A percentile compares a stretch with the other conserved stretches of the same genome.
Evolutionary conservation across 2,797 vertebrate genomes (phyloP).

Genomic region (Erpetoichthys calabaricus): DNA sequence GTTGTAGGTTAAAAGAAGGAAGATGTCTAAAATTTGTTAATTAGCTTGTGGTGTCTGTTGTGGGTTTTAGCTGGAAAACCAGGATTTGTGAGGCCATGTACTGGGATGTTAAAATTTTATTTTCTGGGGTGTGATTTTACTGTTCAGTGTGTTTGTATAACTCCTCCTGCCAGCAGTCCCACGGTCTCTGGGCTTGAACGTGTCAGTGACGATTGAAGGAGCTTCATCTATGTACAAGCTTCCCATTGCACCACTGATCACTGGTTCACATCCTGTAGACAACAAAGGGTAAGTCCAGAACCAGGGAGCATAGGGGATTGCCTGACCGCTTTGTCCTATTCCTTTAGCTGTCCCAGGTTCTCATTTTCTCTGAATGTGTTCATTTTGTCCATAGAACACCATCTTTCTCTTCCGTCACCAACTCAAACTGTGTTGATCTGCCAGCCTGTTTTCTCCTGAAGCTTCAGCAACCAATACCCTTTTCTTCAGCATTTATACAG

Average conservation of each 20-base stretch:
- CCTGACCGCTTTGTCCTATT: background rate
- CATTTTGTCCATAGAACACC: constrained; percentile 60
- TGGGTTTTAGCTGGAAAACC: no score
- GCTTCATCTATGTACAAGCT: constrained; percentile 80
- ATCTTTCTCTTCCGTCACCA: constrained; percentile 84
- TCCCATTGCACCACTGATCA: constrained; percentile 88
- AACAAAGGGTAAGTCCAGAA: constrained; percentile 72
- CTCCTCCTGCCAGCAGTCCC: constrained; percentile 51
- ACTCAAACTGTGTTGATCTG: constrained; percentile 93
- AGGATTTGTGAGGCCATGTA: no score
- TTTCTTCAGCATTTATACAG: constrained; percentile 82
- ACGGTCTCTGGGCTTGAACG: constrained; percentile 74
- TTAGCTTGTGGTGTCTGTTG: no score
- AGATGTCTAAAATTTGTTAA: no score
- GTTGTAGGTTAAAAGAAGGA: no score
- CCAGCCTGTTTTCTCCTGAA: constrained; percentile 96
- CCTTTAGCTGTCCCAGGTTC: background rate
- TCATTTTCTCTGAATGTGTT: constrained; percentile 5
- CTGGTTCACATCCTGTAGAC: constrained; percentile 89
- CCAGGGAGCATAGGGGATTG: background rate
- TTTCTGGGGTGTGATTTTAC: no score
- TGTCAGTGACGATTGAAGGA: constrained; percentile 84
- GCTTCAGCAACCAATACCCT: constrained; percentile 83
- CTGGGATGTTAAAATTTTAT: no score
- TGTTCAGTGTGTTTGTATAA: no score